Percentiles rank a stretch among this genome's conserved stretches.
Conservation (phyloP, 2,888 invertebrate genomes). For the Therioaphis trifolii region DNA sequence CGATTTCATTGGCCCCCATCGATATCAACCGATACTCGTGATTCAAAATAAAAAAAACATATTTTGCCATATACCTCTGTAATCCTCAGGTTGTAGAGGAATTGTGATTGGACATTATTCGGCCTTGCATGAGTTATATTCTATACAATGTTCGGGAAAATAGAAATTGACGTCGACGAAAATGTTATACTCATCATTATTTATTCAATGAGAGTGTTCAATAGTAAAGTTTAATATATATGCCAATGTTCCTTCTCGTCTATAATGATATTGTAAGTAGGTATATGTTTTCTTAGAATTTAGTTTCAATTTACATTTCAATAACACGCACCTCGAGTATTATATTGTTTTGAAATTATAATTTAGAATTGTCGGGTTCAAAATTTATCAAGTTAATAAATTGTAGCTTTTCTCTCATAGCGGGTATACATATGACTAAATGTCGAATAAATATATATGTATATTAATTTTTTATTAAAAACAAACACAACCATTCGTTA, state of each 20-base stretch:
- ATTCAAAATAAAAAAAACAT: background rate
- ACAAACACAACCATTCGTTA: background rate
- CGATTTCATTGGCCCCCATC: conserved; percentile 14
- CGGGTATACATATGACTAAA: background rate
- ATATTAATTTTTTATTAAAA: background rate
- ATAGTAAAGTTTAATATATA: background rate
- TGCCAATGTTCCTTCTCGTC: background rate
- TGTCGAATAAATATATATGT: background rate
- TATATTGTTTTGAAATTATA: too few relatives aligned
- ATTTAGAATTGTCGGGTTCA: too few relatives aligned
- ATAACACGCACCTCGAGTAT: background rate
- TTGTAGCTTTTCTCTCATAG: background rate
- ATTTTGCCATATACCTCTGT: background rate
- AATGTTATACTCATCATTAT: conserved; percentile 20
- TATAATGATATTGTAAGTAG: background rate
- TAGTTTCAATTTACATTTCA: background rate
- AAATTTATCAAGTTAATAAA: background rate
- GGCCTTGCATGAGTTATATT: background rate
- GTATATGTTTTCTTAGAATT: background rate
- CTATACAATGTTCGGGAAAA: background rate
- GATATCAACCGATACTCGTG: background rate
- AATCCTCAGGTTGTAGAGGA: conserved; percentile 9
- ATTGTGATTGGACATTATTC: background rate
- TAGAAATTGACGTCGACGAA: background rate
- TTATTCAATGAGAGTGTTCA: background rate